phyloP scores from a whole-genome alignment of 2,888 invertebrate genomes.

The Polylopha cassiicola region DNA sequence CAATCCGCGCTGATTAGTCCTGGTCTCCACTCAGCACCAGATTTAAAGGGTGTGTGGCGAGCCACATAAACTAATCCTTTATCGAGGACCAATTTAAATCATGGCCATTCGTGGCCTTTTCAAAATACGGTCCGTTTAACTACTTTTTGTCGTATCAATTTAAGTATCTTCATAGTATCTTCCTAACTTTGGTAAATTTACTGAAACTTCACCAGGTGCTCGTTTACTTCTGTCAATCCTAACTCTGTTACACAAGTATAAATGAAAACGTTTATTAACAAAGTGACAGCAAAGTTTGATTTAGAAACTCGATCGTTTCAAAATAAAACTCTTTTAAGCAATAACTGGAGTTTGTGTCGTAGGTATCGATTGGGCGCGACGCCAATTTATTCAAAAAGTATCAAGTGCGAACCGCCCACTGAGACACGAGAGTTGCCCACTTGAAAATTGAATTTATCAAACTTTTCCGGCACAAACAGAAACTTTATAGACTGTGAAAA shows the following conservation, averaged over 20 bases:
- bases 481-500: conserved; percentile 72
- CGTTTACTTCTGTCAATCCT: no score
- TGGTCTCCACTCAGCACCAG: conserved; percentile 61
- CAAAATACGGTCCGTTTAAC: conserved; percentile 10
- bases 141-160: conserved; percentile 16
- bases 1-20: conserved; percentile 72
- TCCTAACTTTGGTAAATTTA: no score
- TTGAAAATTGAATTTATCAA: conserved; percentile 74
- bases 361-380: conserved; percentile 53
- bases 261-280: no score
- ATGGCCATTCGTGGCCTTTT: conserved; percentile 34
- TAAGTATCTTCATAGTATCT: no score
- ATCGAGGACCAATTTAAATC: conserved; percentile 54
- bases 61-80: conserved; percentile 65
- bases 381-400: conserved; percentile 72
- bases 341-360: conserved; percentile 43
- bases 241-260: no score
- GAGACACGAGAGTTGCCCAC: conserved; percentile 63
- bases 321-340: conserved; percentile 13
- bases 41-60: conserved; percentile 62
- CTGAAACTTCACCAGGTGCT: no score
- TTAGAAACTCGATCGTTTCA: no score
- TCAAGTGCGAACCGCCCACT: conserved; percentile 59
- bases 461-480: conserved; percentile 70
- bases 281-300: no score